Evolutionary conservation across 2,113 vertebrate species (phyloP).

Genomic region (Coryphaenoides rupestris): DNA sequence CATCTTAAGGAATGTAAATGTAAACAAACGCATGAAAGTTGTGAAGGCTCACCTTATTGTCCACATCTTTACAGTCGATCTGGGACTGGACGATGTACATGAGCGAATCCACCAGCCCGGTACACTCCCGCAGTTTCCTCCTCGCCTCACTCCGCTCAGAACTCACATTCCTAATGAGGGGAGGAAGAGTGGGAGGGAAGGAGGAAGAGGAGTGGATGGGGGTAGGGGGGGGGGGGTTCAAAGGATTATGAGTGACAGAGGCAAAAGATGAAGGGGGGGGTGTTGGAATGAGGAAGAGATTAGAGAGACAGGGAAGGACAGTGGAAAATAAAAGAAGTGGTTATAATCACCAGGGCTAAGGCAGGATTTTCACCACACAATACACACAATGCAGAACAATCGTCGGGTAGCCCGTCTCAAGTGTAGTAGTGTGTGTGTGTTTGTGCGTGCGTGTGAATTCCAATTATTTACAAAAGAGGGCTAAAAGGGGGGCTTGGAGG

Average conservation of each 20-base stretch:
- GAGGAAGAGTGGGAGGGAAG: constrained; percentile 23
- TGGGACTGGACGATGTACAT: constrained; percentile 92
- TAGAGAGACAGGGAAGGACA: constrained; percentile 4
- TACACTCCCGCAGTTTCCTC: constrained; percentile 91
- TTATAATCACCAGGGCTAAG: too few relatives aligned
- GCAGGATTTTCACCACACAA: constrained; percentile 5
- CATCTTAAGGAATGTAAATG: background rate
- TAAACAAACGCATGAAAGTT: background rate
- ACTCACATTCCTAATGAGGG: constrained; percentile 85
- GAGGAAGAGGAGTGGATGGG: constrained; percentile 1
- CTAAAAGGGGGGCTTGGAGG: constrained; percentile 13
- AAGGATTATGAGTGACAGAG: constrained; percentile 18
- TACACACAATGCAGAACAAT: constrained; percentile 3
- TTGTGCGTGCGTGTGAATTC: background rate
- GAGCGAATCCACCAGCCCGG: constrained; percentile 88
- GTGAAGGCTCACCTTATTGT: constrained; percentile 82
- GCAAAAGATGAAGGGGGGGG: constrained; percentile 2
- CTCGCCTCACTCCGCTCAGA: constrained; percentile 92
- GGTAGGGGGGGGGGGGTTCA: background rate
- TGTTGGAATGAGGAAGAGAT: constrained; percentile 6
- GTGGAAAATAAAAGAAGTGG: background rate
- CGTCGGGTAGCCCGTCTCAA: constrained; percentile 22
- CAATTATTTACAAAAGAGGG: background rate
- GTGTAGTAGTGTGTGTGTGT: background rate
- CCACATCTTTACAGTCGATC: constrained; percentile 87